A percentile compares a stretch with the other conserved stretches of the same genome.
Evolutionary conservation across 23 tunicate species (phyloP).

Genomic region (Ciona savignyi): DNA sequence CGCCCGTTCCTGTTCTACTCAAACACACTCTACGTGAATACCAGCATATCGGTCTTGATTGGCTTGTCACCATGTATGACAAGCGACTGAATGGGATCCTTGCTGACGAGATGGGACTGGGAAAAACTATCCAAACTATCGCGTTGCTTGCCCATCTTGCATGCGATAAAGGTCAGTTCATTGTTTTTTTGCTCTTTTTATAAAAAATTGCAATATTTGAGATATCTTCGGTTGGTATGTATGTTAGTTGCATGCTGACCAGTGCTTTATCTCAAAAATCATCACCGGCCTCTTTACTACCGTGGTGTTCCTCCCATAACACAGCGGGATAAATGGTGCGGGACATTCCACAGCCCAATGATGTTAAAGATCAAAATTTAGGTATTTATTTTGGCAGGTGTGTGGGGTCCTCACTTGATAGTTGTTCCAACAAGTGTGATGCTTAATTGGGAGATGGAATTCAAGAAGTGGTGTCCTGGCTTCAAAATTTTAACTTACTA

Average conservation of each 20-base stretch:
- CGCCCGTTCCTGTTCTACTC: constrained; percentile 87
- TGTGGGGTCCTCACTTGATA: constrained; percentile 98
- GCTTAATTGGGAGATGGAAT: constrained; percentile 99
- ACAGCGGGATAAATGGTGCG: constrained; percentile 12
- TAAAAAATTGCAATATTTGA: constrained; percentile 1
- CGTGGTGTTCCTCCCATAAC: neutral
- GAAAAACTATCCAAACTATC: constrained; percentile 98
- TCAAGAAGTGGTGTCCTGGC: constrained; percentile 99
- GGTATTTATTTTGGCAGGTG: constrained; percentile 44
- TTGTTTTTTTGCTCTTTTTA: neutral
- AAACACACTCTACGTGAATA: constrained; percentile 75
- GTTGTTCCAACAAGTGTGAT: constrained; percentile 98
- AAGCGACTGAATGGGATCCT: constrained; percentile 86
- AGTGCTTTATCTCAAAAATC: constrained; percentile 15
- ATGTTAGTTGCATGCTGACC: constrained; percentile 10
- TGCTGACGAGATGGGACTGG: constrained; percentile 99
- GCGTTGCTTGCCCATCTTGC: constrained; percentile 93
- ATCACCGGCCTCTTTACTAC: constrained; percentile 13
- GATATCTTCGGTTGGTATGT: constrained; percentile 25
- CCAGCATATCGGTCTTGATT: constrained; percentile 94
- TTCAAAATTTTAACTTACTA: constrained; percentile 93
- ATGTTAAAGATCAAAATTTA: neutral
- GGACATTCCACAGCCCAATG: neutral
- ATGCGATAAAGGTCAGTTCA: constrained; percentile 75
- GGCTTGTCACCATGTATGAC: constrained; percentile 93